Percentiles rank a stretch among this genome's conserved stretches.
Conservation (phyloP, 30 jellyfish, hydroid and myxozoan species). For the Hydra vulgaris region DNA sequence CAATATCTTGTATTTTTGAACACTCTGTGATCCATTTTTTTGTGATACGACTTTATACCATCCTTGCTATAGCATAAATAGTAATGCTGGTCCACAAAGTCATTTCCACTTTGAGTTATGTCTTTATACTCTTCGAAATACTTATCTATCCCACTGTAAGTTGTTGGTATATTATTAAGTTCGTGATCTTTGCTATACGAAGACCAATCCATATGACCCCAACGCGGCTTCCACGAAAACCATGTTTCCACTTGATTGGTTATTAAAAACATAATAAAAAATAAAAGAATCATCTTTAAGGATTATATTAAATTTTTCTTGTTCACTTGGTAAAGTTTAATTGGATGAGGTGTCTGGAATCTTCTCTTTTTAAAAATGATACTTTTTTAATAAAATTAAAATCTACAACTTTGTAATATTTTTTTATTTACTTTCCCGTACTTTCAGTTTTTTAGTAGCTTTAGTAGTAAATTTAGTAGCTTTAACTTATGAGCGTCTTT, state of each 20-base stretch:
- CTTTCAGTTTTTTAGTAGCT: too few species aligned
- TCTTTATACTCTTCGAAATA: constrained; percentile 41
- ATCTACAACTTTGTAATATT: too few species aligned
- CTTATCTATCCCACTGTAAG: constrained; percentile 74
- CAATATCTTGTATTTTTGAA: constrained; percentile 74
- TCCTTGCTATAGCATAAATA: constrained; percentile 76
- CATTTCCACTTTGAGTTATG: constrained; percentile 32
- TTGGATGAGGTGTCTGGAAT: too few species aligned
- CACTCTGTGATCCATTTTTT: constrained; percentile 64
- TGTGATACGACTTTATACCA: constrained; percentile 78
- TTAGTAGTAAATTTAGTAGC: too few species aligned
- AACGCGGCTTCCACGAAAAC: constrained; percentile 2
- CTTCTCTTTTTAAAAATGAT: too few species aligned
- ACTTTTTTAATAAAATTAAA: too few species aligned
- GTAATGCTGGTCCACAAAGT: constrained; percentile 81
- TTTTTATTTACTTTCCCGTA: too few species aligned
- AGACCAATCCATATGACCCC: not conserved
- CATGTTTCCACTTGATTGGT: not conserved
- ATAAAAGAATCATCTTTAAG: not conserved
- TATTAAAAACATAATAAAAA: too few species aligned
- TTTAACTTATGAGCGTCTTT: too few species aligned
- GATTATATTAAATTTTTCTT: too few species aligned
- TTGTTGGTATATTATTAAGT: constrained; percentile 62
- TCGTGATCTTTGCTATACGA: constrained; percentile 18
- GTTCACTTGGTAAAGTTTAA: too few species aligned